Evolutionary conservation across 2,113 vertebrate species (phyloP).

Genomic region (Hyaena hyaena): DNA sequence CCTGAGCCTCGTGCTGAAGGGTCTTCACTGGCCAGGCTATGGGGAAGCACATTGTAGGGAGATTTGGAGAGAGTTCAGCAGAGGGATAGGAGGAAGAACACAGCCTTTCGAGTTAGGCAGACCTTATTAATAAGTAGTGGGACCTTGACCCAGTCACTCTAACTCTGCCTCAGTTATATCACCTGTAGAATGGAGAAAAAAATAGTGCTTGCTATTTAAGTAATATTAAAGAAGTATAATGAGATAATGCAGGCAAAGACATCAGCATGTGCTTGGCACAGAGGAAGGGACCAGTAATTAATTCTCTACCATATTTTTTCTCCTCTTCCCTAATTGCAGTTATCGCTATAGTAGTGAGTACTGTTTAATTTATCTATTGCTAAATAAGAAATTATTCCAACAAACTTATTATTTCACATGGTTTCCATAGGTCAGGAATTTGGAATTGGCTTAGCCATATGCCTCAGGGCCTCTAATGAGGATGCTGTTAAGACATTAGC

Average conservation of each 20-base stretch:
- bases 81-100: neutral
- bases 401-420: neutral
- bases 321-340: neutral
- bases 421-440: constrained; percentile 1
- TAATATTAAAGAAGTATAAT: no score
- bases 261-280: neutral
- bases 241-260: neutral
- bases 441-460: neutral
- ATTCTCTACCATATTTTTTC: constrained; percentile 13
- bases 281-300: neutral
- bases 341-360: neutral
- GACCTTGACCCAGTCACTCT: neutral
- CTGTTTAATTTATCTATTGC: neutral
- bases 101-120: neutral
- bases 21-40: neutral
- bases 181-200: neutral
- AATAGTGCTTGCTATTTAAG: neutral
- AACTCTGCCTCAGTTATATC: neutral
- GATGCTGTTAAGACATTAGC: neutral
- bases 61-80: neutral
- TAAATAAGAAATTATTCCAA: constrained; percentile 25
- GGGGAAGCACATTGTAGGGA: neutral
- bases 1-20: neutral
- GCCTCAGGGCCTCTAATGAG: neutral
- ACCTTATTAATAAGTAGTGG: neutral